Percentiles rank a stretch among this genome's conserved stretches.
These are phyloP conservation scores for Congeria kusceri DNA, from an alignment of 2,888 invertebrate species.

Conservation along the genomic window DNA sequence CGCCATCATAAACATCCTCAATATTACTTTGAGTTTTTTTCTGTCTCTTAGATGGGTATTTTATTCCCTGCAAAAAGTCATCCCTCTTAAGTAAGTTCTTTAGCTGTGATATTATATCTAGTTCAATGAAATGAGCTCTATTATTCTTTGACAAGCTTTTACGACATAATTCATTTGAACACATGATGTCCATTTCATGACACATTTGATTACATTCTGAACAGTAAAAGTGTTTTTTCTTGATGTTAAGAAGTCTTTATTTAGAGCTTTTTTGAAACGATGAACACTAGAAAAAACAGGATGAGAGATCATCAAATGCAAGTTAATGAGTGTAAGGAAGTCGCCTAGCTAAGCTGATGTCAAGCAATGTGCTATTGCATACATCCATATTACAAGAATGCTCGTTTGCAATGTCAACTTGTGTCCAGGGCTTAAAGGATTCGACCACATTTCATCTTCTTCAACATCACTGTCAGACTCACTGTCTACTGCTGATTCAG, in stretches of 20 bases:
- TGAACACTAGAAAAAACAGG: slow-evolving; percentile 29
- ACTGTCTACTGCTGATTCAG: no score
- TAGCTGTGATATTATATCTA: slow-evolving; percentile 21
- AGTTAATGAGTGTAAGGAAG: slow-evolving; percentile 28
- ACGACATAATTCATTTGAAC: no score
- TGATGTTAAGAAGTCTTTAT: background rate
- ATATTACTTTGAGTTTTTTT: slow-evolving; percentile 22
- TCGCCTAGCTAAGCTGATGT: slow-evolving; percentile 23
- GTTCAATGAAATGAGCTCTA: slow-evolving; percentile 27
- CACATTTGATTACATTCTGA: background rate
- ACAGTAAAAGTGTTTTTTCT: slow-evolving; percentile 26
- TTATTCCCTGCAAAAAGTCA: slow-evolving; percentile 9
- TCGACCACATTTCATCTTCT: background rate
- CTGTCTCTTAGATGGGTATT: slow-evolving; percentile 6
- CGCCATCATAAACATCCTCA: slow-evolving; percentile 35
- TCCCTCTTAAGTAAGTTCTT: slow-evolving; percentile 24
- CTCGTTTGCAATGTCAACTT: slow-evolving; percentile 22
- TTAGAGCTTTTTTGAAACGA: slow-evolving; percentile 27
- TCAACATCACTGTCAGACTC: no score
- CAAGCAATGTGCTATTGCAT: slow-evolving; percentile 19
- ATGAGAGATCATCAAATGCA: slow-evolving; percentile 18
- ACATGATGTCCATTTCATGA: background rate
- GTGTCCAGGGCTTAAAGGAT: slow-evolving; percentile 32
- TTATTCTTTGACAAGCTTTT: background rate
- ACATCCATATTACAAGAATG: slow-evolving; percentile 31